These are phyloP conservation scores for Heliconius melpomene DNA, from an alignment of 1,140 invertebrate species.

Conservation along the genomic window DNA sequence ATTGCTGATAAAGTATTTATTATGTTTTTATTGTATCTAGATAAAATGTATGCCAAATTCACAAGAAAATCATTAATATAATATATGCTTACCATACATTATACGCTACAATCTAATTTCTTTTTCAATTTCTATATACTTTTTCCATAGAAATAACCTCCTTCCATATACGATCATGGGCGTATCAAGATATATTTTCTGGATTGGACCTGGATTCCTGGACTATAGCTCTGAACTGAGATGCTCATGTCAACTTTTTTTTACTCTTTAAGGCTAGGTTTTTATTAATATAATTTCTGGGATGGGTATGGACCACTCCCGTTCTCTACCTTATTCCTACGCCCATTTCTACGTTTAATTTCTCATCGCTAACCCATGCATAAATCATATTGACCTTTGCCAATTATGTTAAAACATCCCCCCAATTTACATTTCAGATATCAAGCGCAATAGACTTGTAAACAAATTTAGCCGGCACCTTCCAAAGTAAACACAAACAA, in stretches of 20 bases:
- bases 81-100: neutral
- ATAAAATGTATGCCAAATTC: neutral
- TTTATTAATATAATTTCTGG: too few relatives aligned
- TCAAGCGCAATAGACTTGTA: constrained; percentile 38
- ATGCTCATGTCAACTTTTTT: too few relatives aligned
- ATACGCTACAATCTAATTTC: neutral
- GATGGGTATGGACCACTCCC: too few relatives aligned
- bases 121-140: neutral
- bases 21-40: constrained; percentile 3
- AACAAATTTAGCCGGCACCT: constrained; percentile 40
- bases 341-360: neutral
- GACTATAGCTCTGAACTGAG: too few relatives aligned
- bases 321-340: too few relatives aligned
- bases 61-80: neutral
- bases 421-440: constrained; percentile 38
- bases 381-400: constrained; percentile 20
- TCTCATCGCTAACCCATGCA: neutral
- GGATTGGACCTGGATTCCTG: too few relatives aligned
- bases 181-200: too few relatives aligned
- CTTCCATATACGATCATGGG: neutral
- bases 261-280: too few relatives aligned
- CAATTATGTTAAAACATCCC: constrained; percentile 32
- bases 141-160: neutral
- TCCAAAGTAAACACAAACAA: constrained; percentile 41
- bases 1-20: neutral